phyloP scores from a whole-genome alignment of 2,797 vertebrate genomes.

The Hipposideros larvatus region DNA sequence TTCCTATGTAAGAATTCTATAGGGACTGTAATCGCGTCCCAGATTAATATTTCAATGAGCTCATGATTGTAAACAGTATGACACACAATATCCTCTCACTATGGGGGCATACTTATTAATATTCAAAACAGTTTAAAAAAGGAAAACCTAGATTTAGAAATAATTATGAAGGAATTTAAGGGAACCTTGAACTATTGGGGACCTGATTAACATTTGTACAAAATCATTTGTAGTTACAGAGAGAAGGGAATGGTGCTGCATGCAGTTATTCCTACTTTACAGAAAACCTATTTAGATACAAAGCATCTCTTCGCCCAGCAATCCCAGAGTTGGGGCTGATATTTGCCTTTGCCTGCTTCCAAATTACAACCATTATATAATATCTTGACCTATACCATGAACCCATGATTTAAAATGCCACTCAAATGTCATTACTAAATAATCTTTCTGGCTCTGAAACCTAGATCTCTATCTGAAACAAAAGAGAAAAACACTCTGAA shows the following conservation, averaged over 20 bases:
- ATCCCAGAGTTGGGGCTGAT: background rate
- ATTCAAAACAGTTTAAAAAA: background rate
- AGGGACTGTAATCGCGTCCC: background rate
- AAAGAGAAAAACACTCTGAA: slow-evolving; percentile 3
- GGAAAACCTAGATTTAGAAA: background rate
- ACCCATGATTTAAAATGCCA: slow-evolving; percentile 61
- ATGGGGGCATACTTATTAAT: background rate
- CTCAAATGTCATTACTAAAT: slow-evolving; percentile 65
- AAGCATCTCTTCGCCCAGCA: background rate
- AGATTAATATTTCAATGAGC: slow-evolving; percentile 16
- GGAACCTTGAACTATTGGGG: background rate
- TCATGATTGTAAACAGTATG: background rate
- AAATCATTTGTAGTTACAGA: background rate
- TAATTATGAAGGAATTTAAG: background rate
- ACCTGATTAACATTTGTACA: background rate
- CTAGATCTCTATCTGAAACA: background rate
- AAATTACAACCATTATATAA: slow-evolving; percentile 49
- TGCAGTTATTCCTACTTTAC: background rate
- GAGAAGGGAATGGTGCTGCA: background rate
- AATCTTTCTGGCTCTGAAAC: slow-evolving; percentile 29
- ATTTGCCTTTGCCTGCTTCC: slow-evolving; percentile 33
- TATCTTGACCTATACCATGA: background rate
- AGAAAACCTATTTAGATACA: background rate
- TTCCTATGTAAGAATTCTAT: background rate
- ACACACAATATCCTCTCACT: background rate